Evolutionary conservation across 2,797 vertebrate species (phyloP).

Genomic region (Pseudochaenichthys georgianus): DNA sequence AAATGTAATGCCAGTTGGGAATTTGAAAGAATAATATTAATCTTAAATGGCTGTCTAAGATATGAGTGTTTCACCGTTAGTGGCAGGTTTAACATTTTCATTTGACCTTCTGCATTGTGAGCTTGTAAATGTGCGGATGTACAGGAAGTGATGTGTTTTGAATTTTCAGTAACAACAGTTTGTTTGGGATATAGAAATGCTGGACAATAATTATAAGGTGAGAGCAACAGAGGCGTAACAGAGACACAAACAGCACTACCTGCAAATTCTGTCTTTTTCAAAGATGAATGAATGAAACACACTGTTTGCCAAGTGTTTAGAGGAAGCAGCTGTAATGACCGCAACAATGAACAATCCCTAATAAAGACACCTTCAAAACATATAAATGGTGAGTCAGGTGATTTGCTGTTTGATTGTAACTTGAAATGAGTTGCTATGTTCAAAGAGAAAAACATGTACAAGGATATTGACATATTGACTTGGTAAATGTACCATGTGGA

Average conservation of each 20-base stretch:
- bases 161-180: background rate
- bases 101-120: background rate
- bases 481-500: constrained; percentile 12
- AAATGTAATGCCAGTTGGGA: background rate
- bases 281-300: constrained; percentile 6
- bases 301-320: background rate
- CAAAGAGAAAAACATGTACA: background rate
- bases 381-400: background rate
- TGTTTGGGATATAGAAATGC: background rate
- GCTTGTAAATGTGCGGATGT: background rate
- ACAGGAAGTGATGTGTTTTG: background rate
- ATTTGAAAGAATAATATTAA: background rate
- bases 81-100: background rate
- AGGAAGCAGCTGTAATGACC: background rate
- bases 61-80: background rate
- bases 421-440: background rate
- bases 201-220: background rate
- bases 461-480: background rate
- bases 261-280: background rate
- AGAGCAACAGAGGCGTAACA: background rate
- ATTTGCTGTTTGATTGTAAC: constrained; percentile 5
- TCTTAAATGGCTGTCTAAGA: background rate
- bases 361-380: background rate
- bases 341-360: background rate
- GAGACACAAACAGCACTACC: background rate